A percentile compares a stretch with the other conserved stretches of the same genome.
These are phyloP conservation scores for Oscheius sp. DNA, from an alignment of 1,140 invertebrate species.

Conservation along the genomic window DNA sequence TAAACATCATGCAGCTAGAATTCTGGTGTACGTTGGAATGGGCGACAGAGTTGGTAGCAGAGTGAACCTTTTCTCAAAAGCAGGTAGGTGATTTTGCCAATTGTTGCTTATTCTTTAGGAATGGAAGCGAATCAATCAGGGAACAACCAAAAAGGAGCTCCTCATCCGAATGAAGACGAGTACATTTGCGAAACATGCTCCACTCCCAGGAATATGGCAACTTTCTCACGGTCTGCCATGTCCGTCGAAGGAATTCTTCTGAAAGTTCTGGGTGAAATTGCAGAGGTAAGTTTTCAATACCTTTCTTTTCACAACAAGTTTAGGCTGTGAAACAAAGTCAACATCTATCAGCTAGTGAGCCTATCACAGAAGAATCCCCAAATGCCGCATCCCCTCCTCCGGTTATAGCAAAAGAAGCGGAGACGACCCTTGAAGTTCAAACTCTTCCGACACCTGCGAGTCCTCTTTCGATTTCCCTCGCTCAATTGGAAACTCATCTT, in stretches of 20 bases:
- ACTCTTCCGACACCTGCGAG: background rate
- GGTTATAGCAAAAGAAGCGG: slow-evolving; percentile 10
- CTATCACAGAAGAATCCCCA: slow-evolving; percentile 55
- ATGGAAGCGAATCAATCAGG: background rate
- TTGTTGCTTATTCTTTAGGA: background rate
- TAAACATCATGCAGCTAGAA: slow-evolving; percentile 72
- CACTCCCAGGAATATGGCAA: slow-evolving; percentile 45
- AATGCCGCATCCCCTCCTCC: slow-evolving; percentile 44
- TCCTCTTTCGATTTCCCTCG: slow-evolving; percentile 25
- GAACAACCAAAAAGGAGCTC: slow-evolving; percentile 32
- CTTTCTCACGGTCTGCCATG: slow-evolving; percentile 54
- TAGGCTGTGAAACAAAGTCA: slow-evolving; percentile 41
- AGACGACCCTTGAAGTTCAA: background rate
- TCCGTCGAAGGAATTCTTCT: slow-evolving; percentile 57
- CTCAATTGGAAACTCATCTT: slow-evolving; percentile 53
- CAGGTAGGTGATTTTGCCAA: slow-evolving; percentile 47
- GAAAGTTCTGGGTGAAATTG: slow-evolving; percentile 54
- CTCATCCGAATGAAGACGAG: slow-evolving; percentile 57
- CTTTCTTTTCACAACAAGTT: background rate
- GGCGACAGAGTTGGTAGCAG: slow-evolving; percentile 65
- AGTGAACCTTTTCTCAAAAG: slow-evolving; percentile 66
- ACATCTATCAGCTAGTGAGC: slow-evolving; percentile 44
- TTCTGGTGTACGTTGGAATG: slow-evolving; percentile 69
- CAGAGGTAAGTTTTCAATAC: background rate
- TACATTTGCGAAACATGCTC: slow-evolving; percentile 56